phyloP scores from a whole-genome alignment of 2,888 invertebrate genomes.

The Amiota mariae region DNA sequence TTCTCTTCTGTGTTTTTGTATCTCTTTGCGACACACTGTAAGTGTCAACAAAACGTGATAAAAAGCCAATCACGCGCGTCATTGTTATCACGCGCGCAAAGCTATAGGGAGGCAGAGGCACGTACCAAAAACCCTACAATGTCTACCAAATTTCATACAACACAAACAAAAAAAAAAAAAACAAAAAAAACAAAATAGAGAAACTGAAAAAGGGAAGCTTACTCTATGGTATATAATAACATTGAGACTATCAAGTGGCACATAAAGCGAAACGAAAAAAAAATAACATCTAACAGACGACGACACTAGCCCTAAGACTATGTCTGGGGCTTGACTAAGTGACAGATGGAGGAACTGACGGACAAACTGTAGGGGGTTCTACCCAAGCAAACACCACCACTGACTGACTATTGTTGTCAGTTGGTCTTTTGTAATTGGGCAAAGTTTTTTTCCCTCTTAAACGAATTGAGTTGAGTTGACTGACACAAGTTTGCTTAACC shows the following conservation, averaged over 20 bases:
- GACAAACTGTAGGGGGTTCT: no score
- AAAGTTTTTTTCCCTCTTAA: neutral
- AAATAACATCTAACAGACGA: neutral
- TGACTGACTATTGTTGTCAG: slow-evolving; percentile 9
- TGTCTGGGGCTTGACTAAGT: no score
- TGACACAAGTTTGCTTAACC: slow-evolving; percentile 30
- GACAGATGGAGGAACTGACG: no score
- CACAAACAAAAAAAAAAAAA: neutral
- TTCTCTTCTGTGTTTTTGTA: no score
- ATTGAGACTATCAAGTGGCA: slow-evolving; percentile 5
- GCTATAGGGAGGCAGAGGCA: neutral
- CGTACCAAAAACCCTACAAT: slow-evolving; percentile 1
- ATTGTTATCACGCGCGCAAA: slow-evolving; percentile 52
- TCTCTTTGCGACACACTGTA: neutral
- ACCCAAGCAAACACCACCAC: neutral
- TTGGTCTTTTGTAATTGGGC: slow-evolving; percentile 17
- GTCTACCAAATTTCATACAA: neutral
- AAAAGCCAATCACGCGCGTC: slow-evolving; percentile 57
- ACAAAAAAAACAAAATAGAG: neutral
- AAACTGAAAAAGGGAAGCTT: neutral
- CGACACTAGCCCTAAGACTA: neutral
- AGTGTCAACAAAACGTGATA: slow-evolving; percentile 52
- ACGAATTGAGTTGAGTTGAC: slow-evolving; percentile 7
- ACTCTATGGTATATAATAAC: slow-evolving; percentile 2
- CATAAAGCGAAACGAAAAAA: neutral